Percentiles rank a stretch among this genome's conserved stretches.
phyloP scores from a whole-genome alignment of 2,797 vertebrate species.

The Macropus fuliginosus region DNA sequence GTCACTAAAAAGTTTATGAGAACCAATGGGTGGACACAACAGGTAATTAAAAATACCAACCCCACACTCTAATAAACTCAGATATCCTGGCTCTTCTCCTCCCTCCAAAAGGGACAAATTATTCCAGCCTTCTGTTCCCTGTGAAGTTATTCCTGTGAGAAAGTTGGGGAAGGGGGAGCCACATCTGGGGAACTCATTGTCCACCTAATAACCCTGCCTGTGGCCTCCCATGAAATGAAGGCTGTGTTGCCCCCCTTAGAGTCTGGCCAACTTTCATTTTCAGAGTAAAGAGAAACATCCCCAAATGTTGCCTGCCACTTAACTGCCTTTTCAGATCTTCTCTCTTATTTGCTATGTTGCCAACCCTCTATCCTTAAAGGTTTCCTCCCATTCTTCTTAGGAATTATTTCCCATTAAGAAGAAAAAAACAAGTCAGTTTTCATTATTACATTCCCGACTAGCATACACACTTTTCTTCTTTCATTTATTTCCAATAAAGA shows the following conservation, averaged over 20 bases:
- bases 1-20: background rate
- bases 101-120: slow-evolving; percentile 56
- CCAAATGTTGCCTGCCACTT: background rate
- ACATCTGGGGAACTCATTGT: slow-evolving; percentile 84
- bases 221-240: slow-evolving; percentile 56
- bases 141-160: slow-evolving; percentile 76
- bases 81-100: background rate
- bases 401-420: background rate
- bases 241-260: slow-evolving; percentile 35
- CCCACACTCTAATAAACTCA: background rate
- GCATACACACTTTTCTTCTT: background rate
- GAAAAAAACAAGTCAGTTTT: background rate
- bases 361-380: slow-evolving; percentile 14
- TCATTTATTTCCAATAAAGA: background rate
- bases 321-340: background rate
- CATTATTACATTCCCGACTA: background rate
- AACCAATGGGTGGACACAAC: background rate
- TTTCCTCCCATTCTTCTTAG: background rate
- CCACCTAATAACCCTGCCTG: slow-evolving; percentile 43
- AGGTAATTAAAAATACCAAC: background rate
- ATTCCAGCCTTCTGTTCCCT: slow-evolving; percentile 42
- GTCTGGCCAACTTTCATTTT: slow-evolving; percentile 67
- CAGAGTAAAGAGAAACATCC: slow-evolving; percentile 68
- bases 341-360: slow-evolving; percentile 68
- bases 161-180: slow-evolving; percentile 57